Evolutionary conservation across 1,140 invertebrate species (phyloP).

Genomic region (Notospermus geniculatus): DNA sequence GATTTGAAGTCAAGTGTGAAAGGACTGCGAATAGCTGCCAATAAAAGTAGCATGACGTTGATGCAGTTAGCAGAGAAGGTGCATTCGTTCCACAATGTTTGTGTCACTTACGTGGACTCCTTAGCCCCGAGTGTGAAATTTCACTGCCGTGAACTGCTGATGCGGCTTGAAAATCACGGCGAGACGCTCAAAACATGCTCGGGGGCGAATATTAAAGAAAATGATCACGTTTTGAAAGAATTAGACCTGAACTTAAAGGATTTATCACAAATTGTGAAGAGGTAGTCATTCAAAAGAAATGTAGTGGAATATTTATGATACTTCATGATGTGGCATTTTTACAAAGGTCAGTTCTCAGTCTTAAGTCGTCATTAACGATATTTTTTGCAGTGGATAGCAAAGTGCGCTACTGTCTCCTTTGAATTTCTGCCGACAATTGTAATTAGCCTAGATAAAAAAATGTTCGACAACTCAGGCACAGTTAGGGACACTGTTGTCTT

Average conservation of each 20-base stretch:
- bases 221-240: neutral
- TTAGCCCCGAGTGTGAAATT: conserved; percentile 82
- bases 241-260: conserved; percentile 2
- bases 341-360: too few relatives aligned
- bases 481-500: too few relatives aligned
- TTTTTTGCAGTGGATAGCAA: too few relatives aligned
- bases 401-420: too few relatives aligned
- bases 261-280: neutral
- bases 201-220: neutral
- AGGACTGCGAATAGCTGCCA: conserved; percentile 34
- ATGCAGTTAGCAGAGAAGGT: conserved; percentile 52
- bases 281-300: too few relatives aligned
- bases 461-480: too few relatives aligned
- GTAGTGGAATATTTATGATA: too few relatives aligned
- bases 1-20: conserved; percentile 38
- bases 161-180: conserved; percentile 59
- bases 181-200: conserved; percentile 8
- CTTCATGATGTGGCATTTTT: too few relatives aligned
- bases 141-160: conserved; percentile 81
- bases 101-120: conserved; percentile 48
- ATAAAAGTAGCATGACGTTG: conserved; percentile 47
- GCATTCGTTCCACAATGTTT: conserved; percentile 43
- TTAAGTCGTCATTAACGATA: too few relatives aligned
- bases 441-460: too few relatives aligned
- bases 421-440: too few relatives aligned